Evolutionary conservation across 2,797 vertebrate genomes (phyloP).

Genomic region (Thamnophis elegans): DNA sequence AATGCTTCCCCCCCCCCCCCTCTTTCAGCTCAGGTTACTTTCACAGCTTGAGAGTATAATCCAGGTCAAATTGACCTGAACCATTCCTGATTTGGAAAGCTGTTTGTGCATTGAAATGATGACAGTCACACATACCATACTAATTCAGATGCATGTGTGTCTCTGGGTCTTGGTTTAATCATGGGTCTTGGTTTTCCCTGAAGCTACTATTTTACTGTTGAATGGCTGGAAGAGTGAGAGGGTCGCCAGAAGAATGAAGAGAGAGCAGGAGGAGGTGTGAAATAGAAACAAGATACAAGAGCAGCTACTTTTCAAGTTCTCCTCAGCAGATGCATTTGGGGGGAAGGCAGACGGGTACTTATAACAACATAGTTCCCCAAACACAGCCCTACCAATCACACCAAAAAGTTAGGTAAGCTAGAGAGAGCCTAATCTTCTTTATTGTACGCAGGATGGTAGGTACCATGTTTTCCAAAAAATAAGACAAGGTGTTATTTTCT

Average conservation of each 20-base stretch:
- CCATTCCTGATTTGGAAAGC: background rate
- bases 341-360: accelerated
- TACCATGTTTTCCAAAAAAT: too few relatives aligned
- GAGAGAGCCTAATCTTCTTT: background rate
- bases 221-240: background rate
- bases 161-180: background rate
- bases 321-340: background rate
- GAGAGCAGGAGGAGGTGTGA: background rate
- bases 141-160: background rate
- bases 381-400: background rate
- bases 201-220: background rate
- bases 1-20: too few relatives aligned
- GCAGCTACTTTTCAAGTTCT: background rate
- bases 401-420: background rate
- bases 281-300: background rate
- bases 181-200: background rate
- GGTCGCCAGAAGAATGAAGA: background rate
- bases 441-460: background rate
- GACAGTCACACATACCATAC: background rate
- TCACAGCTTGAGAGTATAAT: background rate
- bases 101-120: background rate
- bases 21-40: background rate
- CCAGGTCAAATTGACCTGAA: background rate
- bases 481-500: too few relatives aligned
- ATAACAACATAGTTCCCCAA: background rate